Percentiles rank a stretch among this genome's conserved stretches.
phyloP scores from a whole-genome alignment of 2,797 vertebrate genomes.

The Cuculus canorus region DNA sequence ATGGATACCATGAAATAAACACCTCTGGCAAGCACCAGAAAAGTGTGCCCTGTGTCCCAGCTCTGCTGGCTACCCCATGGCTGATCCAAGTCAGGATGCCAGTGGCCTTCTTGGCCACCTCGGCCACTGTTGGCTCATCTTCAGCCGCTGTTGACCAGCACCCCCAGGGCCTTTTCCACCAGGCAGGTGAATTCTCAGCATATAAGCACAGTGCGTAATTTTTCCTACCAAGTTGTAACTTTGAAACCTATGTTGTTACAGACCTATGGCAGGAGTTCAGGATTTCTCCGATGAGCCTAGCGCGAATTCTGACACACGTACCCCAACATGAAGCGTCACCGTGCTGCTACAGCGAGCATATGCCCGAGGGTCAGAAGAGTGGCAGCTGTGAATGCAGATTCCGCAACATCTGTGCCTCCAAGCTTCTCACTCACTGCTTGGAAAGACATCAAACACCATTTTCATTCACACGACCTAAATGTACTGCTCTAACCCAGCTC shows the following conservation, averaged over 20 bases:
- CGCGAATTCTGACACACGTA: not conserved
- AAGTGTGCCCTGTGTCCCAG: not conserved
- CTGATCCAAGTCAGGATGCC: too few relatives aligned
- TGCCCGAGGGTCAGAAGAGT: not conserved
- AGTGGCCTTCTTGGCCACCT: too few relatives aligned
- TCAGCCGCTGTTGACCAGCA: too few relatives aligned
- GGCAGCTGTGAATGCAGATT: not conserved
- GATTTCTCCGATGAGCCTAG: not conserved
- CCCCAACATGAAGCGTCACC: rapidly evolving
- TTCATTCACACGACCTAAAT: not conserved
- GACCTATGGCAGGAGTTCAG: not conserved
- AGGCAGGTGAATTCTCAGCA: not conserved
- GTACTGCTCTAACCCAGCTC: not conserved
- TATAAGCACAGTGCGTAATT: not conserved
- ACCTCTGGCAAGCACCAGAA: not conserved
- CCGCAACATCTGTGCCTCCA: not conserved
- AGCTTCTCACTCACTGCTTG: not conserved
- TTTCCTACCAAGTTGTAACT: not conserved
- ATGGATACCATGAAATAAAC: not conserved
- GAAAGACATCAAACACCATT: not conserved
- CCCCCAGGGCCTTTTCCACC: too few relatives aligned
- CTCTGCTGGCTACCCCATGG: too few relatives aligned
- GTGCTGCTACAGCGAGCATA: not conserved
- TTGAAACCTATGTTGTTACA: not conserved
- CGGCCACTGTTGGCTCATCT: too few relatives aligned